Base-by-base conservation (phyloP, 2,888 invertebrate genomes). In the Habroteleia sp. region DNA sequence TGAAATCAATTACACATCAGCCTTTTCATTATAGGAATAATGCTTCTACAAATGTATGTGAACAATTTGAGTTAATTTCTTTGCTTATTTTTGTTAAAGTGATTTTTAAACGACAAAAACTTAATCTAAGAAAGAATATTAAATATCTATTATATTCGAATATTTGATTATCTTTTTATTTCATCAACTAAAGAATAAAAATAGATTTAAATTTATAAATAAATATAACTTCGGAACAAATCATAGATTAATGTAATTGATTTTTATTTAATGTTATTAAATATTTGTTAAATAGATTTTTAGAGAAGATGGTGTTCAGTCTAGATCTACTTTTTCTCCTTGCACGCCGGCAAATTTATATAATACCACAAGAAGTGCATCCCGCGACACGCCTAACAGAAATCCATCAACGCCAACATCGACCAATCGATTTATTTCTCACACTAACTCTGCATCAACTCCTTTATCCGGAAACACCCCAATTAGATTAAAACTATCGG, bases 341-440 rank as follows among this genome's bases (percentile, higher is more conserved):
- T 85, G 83, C 6, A 83, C 87, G 7, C 85, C 87, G n/a, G 82
- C 86, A 7, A 88, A 86, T 80, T 81, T 88, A 0, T 88, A 88
- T 42, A 87, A 84, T 25, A 87, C 84, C 1, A 83, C 76, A 11
- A 80, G 87, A 79, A 80, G 83, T 50, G 76, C 72, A 25, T 82
- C 82, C 44, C 80, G 87, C 31, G 87, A 87, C 44, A 77, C 69
- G 3, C 58, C 81, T 10, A 79, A 66, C 29, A 81, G 87, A 73
- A 80, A 65, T 46, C 81, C 73, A 20, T 78, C 80, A 14, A 88
- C 88, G 2, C 87, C 88, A 1, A 83, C 86, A 1, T 82, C 85
- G 25, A 79, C 79, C 33, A 82, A 83, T 42, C 80, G 88, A 50
- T 88, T 83, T 62, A 85, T 86, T 44, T 84, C 85, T 1, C 86